A percentile compares a stretch with the other conserved stretches of the same genome.
Evolutionary conservation across 2,888 invertebrate genomes (phyloP).

Genomic region (Molanna angustata): DNA sequence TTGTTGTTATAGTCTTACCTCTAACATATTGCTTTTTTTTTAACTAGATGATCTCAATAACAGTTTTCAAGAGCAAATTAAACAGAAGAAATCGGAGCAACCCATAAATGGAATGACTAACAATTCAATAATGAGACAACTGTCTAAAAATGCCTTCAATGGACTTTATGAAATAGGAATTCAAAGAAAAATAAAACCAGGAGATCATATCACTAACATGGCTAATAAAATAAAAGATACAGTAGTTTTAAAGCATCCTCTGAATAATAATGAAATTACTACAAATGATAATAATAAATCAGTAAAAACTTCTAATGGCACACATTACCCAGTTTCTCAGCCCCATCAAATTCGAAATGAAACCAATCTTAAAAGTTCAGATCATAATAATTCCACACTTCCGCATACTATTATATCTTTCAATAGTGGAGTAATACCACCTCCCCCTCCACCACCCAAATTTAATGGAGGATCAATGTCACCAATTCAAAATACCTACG

Average conservation of each 20-base stretch:
- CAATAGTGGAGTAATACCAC: conserved; percentile 28
- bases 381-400: conserved; percentile 6
- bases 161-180: conserved; percentile 56
- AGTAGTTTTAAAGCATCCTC: conserved; percentile 53
- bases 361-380: neutral
- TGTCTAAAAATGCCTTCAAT: conserved; percentile 52
- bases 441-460: conserved; percentile 34
- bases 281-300: conserved; percentile 5
- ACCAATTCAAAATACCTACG: conserved; percentile 12
- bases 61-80: conserved; percentile 11
- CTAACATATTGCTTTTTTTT: conserved; percentile 24
- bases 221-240: conserved; percentile 55
- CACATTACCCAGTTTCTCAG: neutral
- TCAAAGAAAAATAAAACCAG: conserved; percentile 54
- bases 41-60: conserved; percentile 41
- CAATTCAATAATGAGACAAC: conserved; percentile 48
- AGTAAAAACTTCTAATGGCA: neutral
- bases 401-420: conserved; percentile 11
- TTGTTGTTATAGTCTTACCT: neutral
- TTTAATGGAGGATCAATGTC: conserved; percentile 24
- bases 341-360: too few relatives aligned
- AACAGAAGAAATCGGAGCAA: conserved; percentile 11
- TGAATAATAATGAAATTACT: conserved; percentile 39
- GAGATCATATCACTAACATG: conserved; percentile 54
- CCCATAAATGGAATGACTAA: conserved; percentile 36